phyloP scores from a whole-genome alignment of 2,113 vertebrate genomes.

The Sialia sialis region DNA sequence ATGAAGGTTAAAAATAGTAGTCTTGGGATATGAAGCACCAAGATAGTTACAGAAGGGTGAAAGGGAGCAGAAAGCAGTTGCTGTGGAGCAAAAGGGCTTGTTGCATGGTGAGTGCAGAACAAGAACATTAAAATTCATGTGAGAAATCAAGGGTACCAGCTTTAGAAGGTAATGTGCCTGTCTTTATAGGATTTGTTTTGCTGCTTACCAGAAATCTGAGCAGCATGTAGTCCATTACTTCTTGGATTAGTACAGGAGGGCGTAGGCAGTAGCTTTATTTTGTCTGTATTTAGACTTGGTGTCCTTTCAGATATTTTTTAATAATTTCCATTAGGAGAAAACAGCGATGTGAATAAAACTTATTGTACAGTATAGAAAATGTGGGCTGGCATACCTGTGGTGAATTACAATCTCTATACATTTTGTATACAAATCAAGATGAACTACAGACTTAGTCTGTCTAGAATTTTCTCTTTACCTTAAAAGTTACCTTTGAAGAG shows the following conservation, averaged over 20 bases:
- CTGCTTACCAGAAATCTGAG: background rate
- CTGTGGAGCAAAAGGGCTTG: background rate
- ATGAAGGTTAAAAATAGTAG: background rate
- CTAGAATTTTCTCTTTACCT: background rate
- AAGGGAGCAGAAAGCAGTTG: background rate
- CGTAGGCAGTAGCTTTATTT: background rate
- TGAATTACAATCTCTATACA: background rate
- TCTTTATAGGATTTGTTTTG: background rate
- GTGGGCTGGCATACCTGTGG: background rate
- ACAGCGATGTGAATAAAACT: background rate
- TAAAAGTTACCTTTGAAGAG: background rate
- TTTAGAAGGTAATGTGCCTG: background rate
- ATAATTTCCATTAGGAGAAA: background rate
- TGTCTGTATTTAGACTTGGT: background rate
- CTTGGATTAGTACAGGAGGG: background rate
- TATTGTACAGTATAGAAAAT: background rate
- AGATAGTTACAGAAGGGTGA: background rate
- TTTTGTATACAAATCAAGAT: background rate
- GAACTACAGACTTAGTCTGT: background rate
- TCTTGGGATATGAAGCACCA: background rate
- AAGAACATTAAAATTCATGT: background rate
- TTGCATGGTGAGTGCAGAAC: background rate
- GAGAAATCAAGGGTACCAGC: background rate
- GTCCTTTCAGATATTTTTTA: background rate
- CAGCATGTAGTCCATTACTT: background rate